Percentiles rank a stretch among this genome's conserved stretches.
These are phyloP conservation scores for Elymnias hypermnestra DNA, from an alignment of 1,140 invertebrate species.

Conservation along the genomic window DNA sequence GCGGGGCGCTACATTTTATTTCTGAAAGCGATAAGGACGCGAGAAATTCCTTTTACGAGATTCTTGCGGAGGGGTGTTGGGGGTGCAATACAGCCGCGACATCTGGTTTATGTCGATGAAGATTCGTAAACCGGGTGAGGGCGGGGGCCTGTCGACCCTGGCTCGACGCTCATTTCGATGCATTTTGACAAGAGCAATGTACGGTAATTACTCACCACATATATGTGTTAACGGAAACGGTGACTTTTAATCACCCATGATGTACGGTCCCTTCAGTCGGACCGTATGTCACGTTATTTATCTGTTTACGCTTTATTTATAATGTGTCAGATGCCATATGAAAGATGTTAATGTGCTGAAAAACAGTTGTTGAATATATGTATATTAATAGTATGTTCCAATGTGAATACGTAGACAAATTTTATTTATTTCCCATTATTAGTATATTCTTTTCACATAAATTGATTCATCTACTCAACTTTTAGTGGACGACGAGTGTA, in stretches of 20 bases:
- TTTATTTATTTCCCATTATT: no score
- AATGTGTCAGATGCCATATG: conserved; percentile 2
- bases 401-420: no score
- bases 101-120: conserved; percentile 56
- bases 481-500: no score
- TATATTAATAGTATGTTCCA: no score
- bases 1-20: conserved; percentile 65
- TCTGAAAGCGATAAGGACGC: conserved; percentile 69
- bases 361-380: background rate
- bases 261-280: conserved; percentile 19
- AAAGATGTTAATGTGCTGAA: conserved; percentile 7
- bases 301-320: conserved; percentile 20
- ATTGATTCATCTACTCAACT: no score
- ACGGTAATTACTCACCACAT: conserved; percentile 24
- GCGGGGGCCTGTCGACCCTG: conserved; percentile 13
- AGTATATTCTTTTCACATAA: no score
- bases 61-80: conserved; percentile 45
- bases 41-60: conserved; percentile 70
- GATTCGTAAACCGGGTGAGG: conserved; percentile 25
- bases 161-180: conserved; percentile 18
- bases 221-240: conserved; percentile 21
- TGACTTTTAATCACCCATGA: conserved; percentile 21
- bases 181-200: conserved; percentile 26
- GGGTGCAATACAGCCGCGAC: conserved; percentile 41
- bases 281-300: conserved; percentile 19